Percentiles rank a stretch among this genome's conserved stretches.
Conservation (phyloP, 2,888 invertebrate genomes). For the Melipona bicolor region DNA sequence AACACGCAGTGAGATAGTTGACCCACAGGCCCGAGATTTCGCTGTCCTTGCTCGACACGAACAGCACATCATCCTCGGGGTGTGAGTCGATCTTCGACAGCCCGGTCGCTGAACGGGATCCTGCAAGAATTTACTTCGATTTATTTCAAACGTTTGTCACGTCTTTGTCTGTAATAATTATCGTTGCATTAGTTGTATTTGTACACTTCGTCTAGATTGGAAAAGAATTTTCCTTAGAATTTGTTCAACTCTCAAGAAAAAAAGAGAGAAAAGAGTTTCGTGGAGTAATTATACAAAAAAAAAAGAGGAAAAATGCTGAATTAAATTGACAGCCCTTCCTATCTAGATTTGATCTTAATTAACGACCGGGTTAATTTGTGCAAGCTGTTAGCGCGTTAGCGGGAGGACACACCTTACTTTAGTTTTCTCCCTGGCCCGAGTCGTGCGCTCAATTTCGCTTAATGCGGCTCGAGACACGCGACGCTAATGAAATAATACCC, state of each 20-base stretch:
- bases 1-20: constrained; percentile 92
- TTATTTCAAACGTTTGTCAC: not conserved
- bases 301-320: not conserved
- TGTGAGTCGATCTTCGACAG: constrained; percentile 60
- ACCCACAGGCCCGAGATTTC: constrained; percentile 92
- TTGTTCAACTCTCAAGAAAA: no score
- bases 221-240: no score
- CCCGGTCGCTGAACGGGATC: constrained; percentile 72
- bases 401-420: constrained; percentile 56
- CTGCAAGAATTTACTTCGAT: constrained; percentile 56
- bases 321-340: not conserved
- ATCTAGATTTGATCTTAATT: not conserved
- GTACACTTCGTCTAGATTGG: no score
- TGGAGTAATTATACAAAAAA: not conserved
- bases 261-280: not conserved
- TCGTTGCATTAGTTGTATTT: no score
- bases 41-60: constrained; percentile 91
- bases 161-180: not conserved
- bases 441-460: constrained; percentile 61
- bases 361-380: constrained; percentile 44
- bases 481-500: constrained; percentile 65
- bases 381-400: constrained; percentile 45
- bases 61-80: constrained; percentile 92
- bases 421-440: constrained; percentile 22
- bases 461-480: constrained; percentile 59